A percentile compares a stretch with the other conserved stretches of the same genome.
Evolutionary conservation across 1,140 invertebrate species (phyloP).

Genomic region (Capitella teleta): DNA sequence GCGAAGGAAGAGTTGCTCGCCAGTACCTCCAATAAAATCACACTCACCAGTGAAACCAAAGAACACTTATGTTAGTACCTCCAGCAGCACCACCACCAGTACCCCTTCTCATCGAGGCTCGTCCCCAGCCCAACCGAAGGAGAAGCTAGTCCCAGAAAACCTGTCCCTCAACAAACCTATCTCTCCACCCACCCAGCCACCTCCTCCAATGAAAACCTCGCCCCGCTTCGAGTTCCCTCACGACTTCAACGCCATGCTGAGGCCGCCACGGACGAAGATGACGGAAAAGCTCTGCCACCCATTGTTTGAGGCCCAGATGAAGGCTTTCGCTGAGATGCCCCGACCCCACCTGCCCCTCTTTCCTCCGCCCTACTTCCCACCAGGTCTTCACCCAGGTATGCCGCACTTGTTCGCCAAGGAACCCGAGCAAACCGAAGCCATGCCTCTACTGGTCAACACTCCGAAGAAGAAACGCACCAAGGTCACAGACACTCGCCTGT

Average conservation of each 20-base stretch:
- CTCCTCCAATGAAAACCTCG: constrained; percentile 14
- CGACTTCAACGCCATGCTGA: constrained; percentile 28
- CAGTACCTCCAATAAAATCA: constrained; percentile 59
- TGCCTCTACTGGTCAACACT: constrained; percentile 75
- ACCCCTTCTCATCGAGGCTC: constrained; percentile 26
- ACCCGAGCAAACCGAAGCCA: constrained; percentile 80
- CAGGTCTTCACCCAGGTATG: constrained; percentile 58
- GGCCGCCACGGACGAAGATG: constrained; percentile 67
- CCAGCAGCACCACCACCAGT: constrained; percentile 38
- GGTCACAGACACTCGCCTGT: constrained; percentile 88
- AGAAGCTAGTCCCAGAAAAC: constrained; percentile 28
- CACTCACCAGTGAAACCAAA: constrained; percentile 43
- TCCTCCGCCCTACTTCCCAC: constrained; percentile 39
- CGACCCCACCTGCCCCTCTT: constrained; percentile 14
- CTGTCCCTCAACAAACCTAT: constrained; percentile 49
- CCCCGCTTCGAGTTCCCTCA: constrained; percentile 19
- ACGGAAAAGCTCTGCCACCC: constrained; percentile 45
- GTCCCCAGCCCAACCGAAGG: constrained; percentile 18
- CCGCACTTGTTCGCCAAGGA: constrained; percentile 48
- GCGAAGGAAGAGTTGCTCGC: not conserved
- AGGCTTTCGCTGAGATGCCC: constrained; percentile 2
- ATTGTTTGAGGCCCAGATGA: constrained; percentile 5
- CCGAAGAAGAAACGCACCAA: constrained; percentile 94
- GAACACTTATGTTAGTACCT: not conserved
- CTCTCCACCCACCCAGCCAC: not conserved